Base-by-base conservation (phyloP, 2,113 vertebrate species). In the Rhadina sibilatrix region DNA sequence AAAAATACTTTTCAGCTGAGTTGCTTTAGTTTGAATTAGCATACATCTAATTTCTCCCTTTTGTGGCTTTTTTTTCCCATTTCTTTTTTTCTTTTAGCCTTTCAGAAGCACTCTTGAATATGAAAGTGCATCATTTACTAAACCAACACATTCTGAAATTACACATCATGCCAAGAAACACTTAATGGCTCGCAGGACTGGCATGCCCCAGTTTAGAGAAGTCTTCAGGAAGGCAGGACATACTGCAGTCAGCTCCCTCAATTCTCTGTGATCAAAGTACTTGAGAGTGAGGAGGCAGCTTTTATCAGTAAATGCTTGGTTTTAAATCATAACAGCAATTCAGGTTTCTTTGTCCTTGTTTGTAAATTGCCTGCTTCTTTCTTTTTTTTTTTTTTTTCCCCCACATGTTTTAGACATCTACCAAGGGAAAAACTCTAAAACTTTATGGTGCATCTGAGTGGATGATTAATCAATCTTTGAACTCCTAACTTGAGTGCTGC, bases 301-400 rank as follows among this genome's bases (percentile, higher is more conserved):
- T 96, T 94, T 91, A 88, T 90, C 85, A 94, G 78, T 66, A 96
- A 96, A 90, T 83, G 68, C 54, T 76, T 37, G 31, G 57, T 6
- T 91, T 94, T 87, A 92, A 96, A 91, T 83, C 87, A 77, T 64
- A 94, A 59, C 56, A 91, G 64, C 87, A 89, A 69, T 71, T 93
- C 87, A 77, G 76, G 24, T 89, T 97, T 92, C 54, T 61, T 79
- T 82, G 75, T 88, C 87, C 91, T 95, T 96, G 76, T 96, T 95
- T 97, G 84, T 80, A 92, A 94, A 92, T 88, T 85, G 60, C 64
- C 54, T 92, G 10, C 37, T n/a, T 71, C 53, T 53, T 46, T 50
- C 37, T n/a, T 71, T 57, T 53, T 46, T 50, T 53, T 37, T 77
- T 42, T 72, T 37, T 59, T 37, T 68, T 31, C 53, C 5, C 15